These are phyloP conservation scores for Adoxophyes honmai DNA, from an alignment of 1,140 invertebrate species.

Conservation along the genomic window DNA sequence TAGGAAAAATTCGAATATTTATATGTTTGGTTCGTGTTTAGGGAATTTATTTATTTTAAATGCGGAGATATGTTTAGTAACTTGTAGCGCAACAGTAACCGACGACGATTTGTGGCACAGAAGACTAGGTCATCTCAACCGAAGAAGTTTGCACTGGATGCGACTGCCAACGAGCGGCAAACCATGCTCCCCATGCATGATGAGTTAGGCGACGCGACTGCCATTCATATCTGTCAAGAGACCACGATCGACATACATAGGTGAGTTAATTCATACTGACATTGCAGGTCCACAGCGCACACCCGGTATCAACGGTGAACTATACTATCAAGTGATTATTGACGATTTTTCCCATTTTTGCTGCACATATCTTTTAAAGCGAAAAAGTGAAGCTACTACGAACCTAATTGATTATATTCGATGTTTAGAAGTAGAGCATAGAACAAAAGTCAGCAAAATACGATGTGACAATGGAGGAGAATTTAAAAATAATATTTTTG, in stretches of 20 bases:
- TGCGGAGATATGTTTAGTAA: neutral
- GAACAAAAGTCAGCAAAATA: slow-evolving; percentile 20
- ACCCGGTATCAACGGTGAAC: slow-evolving; percentile 16
- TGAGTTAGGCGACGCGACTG: slow-evolving; percentile 21
- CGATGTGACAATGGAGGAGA: slow-evolving; percentile 29
- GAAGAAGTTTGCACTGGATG: slow-evolving; percentile 4
- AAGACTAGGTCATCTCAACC: slow-evolving; percentile 16
- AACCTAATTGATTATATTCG: slow-evolving; percentile 25
- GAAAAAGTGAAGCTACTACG: slow-evolving; percentile 22
- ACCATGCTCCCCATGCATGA: slow-evolving; percentile 16
- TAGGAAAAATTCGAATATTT: neutral
- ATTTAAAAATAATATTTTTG: slow-evolving; percentile 15
- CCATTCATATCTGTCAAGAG: slow-evolving; percentile 19
- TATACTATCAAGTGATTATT: slow-evolving; percentile 24
- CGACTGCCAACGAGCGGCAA: slow-evolving; percentile 9
- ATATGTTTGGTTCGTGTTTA: neutral
- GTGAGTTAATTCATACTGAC: slow-evolving; percentile 25
- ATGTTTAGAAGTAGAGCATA: slow-evolving; percentile 19
- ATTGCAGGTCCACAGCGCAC: slow-evolving; percentile 21
- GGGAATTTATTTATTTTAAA: neutral
- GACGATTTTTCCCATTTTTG: slow-evolving; percentile 29
- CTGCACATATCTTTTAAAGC: slow-evolving; percentile 13
- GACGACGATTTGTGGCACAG: slow-evolving; percentile 20
- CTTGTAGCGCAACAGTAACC: slow-evolving; percentile 5
- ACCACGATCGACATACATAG: slow-evolving; percentile 17